Evolutionary conservation across 2,888 invertebrate species (phyloP), one percentile per base, ranked within the genome.

Genomic region (Fragum whitleyi): DNA sequence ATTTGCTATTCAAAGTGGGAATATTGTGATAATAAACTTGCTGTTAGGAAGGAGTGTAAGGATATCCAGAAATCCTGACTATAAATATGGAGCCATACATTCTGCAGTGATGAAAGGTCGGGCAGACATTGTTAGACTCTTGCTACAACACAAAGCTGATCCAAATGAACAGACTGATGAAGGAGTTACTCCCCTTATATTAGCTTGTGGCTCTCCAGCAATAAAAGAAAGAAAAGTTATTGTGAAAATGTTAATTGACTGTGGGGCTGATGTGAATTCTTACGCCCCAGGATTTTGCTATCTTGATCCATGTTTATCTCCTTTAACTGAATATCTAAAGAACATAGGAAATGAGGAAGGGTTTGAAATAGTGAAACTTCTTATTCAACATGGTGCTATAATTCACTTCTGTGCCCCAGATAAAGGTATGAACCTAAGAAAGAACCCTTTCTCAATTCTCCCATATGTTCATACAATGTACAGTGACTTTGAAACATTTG

Each of bases 1-100:
- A 92, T 98, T 97, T 93, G 98, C 97, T 2, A 96, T 98, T 0
- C 95, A 97, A 65, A 96, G 97, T 76, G 97, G 97, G 90, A 95
- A 95, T 82, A 92, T 94, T 47, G 96, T 96, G 87, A 95, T 96
- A 14, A 97, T 97, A 0, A 96, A 96, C 89, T 94, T 97, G 67
- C 94, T 98, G 75, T 95, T 98, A 67, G 96, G 97, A 92, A 97
- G 97, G 93, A 97, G 97, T 0, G 97, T 97, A 0, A 95, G 95
- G 36, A 95, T 97, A 2, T 96, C 96, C 92, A 95, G 94, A 94
- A 93, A 94, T 9, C 91, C 94, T 0, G 95, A 95, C 36, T 96
- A 96, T 90, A 95, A 95, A 87, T 96, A 96, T 91, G 96, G 97
- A 71, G 97, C 97, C 0, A 94, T 98, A 59, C 97, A 98, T 93